Percentiles rank a stretch among this genome's conserved stretches.
phyloP scores from a whole-genome alignment of 2,888 invertebrate species.

The Drosophila siamana region DNA sequence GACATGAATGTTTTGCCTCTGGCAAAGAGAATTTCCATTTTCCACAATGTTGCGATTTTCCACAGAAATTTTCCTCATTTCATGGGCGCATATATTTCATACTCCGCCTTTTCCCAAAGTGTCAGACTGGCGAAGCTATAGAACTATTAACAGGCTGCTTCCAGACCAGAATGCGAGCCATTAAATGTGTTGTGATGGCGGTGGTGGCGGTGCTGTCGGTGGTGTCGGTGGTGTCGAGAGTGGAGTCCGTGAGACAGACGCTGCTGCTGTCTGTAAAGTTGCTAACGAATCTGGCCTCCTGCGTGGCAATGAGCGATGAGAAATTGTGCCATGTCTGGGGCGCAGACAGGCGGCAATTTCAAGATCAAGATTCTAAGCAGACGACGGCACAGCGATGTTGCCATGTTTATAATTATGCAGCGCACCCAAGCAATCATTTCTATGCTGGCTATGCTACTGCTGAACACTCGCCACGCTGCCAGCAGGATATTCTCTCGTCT shows the following conservation, averaged over 20 bases:
- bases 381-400: conserved; percentile 33
- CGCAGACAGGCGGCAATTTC: conserved; percentile 50
- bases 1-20: conserved; percentile 11
- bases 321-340: conserved; percentile 74
- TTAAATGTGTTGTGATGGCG: conserved; percentile 39
- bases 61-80: conserved; percentile 84
- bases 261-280: no score
- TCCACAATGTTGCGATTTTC: conserved; percentile 85
- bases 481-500: conserved; percentile 7
- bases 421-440: conserved; percentile 11
- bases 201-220: not conserved
- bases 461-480: no score
- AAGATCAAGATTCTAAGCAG: conserved; percentile 63
- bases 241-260: not conserved
- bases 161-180: conserved; percentile 45
- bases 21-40: conserved; percentile 77
- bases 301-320: conserved; percentile 75
- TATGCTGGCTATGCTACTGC: no score
- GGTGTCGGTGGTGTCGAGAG: not conserved
- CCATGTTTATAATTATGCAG: conserved; percentile 38
- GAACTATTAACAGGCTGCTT: conserved; percentile 63
- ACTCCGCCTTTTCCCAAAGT: conserved; percentile 56
- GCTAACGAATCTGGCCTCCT: conserved; percentile 65
- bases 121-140: conserved; percentile 40
- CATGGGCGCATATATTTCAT: conserved; percentile 80